Conservation (phyloP, 2,113 vertebrate species). For the Epinephelus cyanopodus region DNA sequence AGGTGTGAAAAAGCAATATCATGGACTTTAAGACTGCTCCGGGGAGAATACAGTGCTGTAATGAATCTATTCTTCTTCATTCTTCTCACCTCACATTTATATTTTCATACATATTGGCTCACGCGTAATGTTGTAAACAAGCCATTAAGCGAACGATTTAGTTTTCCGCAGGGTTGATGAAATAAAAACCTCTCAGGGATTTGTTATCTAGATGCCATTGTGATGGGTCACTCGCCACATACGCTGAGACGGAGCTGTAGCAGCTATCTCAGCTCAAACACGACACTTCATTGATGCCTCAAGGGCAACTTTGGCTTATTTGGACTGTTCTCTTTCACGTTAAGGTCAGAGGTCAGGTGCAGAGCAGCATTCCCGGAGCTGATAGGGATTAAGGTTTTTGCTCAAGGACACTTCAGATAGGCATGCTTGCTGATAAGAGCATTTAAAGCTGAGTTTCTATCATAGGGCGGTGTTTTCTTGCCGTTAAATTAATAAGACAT, state of each 20-base stretch:
- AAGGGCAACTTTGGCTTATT: neutral
- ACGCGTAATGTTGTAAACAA: neutral
- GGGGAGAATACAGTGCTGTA: slow-evolving; percentile 14
- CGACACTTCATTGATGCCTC: neutral
- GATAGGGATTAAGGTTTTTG: slow-evolving; percentile 16
- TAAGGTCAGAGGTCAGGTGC: slow-evolving; percentile 40
- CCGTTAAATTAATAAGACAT: neutral
- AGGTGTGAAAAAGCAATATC: slow-evolving; percentile 59
- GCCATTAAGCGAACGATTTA: neutral
- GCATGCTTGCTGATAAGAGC: slow-evolving; percentile 1
- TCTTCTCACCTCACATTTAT: slow-evolving; percentile 12
- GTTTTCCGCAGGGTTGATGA: neutral
- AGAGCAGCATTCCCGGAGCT: slow-evolving; percentile 11
- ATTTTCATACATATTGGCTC: slow-evolving; percentile 8
- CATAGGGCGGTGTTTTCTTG: neutral
- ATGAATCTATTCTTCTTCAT: slow-evolving; percentile 37
- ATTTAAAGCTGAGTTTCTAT: neutral
- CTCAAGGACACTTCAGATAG: slow-evolving; percentile 33
- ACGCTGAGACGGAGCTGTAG: neutral
- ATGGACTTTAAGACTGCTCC: slow-evolving; percentile 20
- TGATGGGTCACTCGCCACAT: neutral
- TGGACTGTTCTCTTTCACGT: neutral
- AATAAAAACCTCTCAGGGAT: slow-evolving; percentile 8
- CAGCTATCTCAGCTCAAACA: neutral
- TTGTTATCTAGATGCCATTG: neutral